These are phyloP conservation scores for Hetaerina titia DNA, from an alignment of 2,888 invertebrate species.

Conservation along the genomic window DNA sequence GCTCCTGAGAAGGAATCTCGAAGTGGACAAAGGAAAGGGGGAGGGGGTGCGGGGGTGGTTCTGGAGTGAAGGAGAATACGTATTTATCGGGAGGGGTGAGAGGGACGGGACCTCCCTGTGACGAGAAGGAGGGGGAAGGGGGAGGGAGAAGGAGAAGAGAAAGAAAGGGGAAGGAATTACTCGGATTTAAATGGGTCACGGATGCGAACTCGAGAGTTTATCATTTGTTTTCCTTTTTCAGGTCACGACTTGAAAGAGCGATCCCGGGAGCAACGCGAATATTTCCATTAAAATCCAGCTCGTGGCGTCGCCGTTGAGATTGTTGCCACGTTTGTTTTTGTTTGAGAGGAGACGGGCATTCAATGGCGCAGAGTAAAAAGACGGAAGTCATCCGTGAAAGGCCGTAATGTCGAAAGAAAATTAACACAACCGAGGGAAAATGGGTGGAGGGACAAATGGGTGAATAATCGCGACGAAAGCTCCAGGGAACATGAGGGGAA, in stretches of 20 bases:
- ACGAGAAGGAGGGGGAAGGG: neutral
- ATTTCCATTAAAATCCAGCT: neutral
- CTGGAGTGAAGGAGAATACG: neutral
- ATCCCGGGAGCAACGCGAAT: neutral
- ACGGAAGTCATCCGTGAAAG: slow-evolving; percentile 2
- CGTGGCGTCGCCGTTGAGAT: neutral
- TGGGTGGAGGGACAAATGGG: neutral
- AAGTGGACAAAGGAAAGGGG: neutral
- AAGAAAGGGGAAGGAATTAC: neutral
- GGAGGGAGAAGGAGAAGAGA: neutral
- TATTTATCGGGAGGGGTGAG: neutral
- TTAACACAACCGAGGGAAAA: neutral
- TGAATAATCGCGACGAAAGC: neutral
- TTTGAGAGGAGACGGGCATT: neutral
- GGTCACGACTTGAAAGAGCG: neutral
- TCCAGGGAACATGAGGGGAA: neutral
- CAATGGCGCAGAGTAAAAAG: neutral
- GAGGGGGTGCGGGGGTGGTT: neutral
- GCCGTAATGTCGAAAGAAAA: neutral
- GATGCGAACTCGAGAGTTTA: neutral
- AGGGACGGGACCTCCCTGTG: neutral
- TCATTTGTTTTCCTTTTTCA: neutral
- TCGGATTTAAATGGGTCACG: slow-evolving; percentile 6
- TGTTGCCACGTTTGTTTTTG: neutral
- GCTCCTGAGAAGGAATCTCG: neutral